Base-by-base conservation (phyloP, 2,113 vertebrate species). In the Tautogolabrus adspersus region DNA sequence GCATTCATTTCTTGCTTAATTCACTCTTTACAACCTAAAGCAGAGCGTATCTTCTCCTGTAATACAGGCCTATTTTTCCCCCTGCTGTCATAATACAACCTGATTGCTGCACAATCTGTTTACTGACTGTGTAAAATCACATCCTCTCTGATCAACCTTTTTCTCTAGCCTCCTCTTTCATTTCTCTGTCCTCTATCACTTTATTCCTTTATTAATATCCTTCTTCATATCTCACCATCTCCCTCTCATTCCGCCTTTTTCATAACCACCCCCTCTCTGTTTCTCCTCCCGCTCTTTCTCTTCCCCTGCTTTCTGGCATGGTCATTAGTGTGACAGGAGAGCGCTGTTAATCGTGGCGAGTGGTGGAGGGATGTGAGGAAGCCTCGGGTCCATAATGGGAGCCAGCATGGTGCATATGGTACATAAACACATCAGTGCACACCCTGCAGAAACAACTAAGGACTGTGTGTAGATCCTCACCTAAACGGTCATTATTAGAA, bases 261-360 rank as follows among this genome's bases (percentile, higher is more conserved):
- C 66, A 70, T 71, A 75, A 68, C 56, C 72, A 40, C 38, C 55
- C 38, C 62, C 68, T 55, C 42, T 63, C 8, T 63, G 38, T 61
- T 61, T 57, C n/a, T 49, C n/a, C 67, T 47, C 72, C 10, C 34
- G 11, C 65, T 79, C 61, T 68, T 47, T 81, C 76, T 83, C 71
- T 77, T 62, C 65, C 64, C 78, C 56, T 82, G 72, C 74, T 84
- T 72, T 85, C 77, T 76, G 79, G 30, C 51, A 63, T 86, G 83
- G 89, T 88, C 88, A 92, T 91, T 91, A 90, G 87, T 81, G 58
- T 89, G 88, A 89, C 79, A 88, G 76, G 79, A 84, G 81, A 86
- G 81, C 69, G 81, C 72, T 83, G 87, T 78, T 93, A 90, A 92
- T 91, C 65, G 79, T 51, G 49, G 70, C 1, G 19, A 79, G 75